Percentiles rank a stretch among this genome's conserved stretches.
phyloP scores from a whole-genome alignment of 1,140 invertebrate genomes.

The Saccostrea glomerata region DNA sequence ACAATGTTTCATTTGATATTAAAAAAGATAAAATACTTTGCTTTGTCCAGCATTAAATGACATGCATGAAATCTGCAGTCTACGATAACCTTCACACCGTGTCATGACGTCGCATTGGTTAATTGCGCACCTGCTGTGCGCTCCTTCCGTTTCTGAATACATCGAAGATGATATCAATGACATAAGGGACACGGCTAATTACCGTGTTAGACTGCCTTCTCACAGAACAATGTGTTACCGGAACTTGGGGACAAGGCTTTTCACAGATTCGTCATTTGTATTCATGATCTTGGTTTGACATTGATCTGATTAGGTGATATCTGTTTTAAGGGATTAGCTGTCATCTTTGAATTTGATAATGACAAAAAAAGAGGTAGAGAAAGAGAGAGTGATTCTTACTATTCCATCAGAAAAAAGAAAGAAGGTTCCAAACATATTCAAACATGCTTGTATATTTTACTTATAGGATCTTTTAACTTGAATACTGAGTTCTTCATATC shows the following conservation, averaged over 20 bases:
- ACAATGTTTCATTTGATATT: neutral
- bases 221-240: neutral
- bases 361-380: no score
- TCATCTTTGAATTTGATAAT: no score
- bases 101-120: neutral
- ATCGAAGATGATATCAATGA: neutral
- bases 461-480: no score
- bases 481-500: no score
- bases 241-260: neutral
- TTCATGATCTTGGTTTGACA: neutral
- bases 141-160: neutral
- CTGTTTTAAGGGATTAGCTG: neutral
- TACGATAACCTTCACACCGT: neutral
- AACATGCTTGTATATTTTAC: no score
- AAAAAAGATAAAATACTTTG: neutral
- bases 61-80: neutral
- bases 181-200: neutral
- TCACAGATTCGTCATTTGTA: neutral
- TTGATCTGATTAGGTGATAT: neutral
- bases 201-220: neutral
- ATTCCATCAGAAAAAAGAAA: no score
- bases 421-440: no score
- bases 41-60: neutral
- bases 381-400: no score
- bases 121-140: neutral